phyloP scores from a whole-genome alignment of 2,113 vertebrate species.

The Sciurus niger region DNA sequence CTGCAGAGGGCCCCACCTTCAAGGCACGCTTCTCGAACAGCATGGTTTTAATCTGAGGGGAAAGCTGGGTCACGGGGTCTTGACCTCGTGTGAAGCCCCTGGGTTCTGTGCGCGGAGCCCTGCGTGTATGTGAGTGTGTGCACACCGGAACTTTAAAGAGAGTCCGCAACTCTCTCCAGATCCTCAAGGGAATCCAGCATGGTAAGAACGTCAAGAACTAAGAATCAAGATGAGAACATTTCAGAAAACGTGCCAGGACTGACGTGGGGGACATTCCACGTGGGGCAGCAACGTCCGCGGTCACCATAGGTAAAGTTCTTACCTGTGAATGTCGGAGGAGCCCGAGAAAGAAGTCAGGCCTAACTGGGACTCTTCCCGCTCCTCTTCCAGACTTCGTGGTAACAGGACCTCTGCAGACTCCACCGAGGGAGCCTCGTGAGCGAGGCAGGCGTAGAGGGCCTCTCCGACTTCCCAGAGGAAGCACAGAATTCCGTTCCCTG shows the following conservation, averaged over 20 bases:
- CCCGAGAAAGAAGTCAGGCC: neutral
- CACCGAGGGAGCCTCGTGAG: rapidly evolving
- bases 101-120: neutral
- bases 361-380: neutral
- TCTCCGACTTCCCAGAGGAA: neutral
- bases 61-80: neutral
- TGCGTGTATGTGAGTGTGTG: rapidly evolving
- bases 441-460: too few relatives aligned
- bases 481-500: neutral
- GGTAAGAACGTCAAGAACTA: neutral
- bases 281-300: rapidly evolving
- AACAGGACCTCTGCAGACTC: too few relatives aligned
- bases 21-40: neutral
- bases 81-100: neutral
- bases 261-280: rapidly evolving
- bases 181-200: neutral
- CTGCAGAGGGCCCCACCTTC: rapidly evolving
- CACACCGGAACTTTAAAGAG: neutral
- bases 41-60: neutral
- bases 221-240: neutral
- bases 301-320: rapidly evolving
- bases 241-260: neutral
- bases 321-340: rapidly evolving
- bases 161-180: neutral
- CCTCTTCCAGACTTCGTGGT: neutral